These are phyloP conservation scores for Chaetogeoica ovagalla DNA, from an alignment of 2,888 invertebrate genomes.

Conservation along the genomic window DNA sequence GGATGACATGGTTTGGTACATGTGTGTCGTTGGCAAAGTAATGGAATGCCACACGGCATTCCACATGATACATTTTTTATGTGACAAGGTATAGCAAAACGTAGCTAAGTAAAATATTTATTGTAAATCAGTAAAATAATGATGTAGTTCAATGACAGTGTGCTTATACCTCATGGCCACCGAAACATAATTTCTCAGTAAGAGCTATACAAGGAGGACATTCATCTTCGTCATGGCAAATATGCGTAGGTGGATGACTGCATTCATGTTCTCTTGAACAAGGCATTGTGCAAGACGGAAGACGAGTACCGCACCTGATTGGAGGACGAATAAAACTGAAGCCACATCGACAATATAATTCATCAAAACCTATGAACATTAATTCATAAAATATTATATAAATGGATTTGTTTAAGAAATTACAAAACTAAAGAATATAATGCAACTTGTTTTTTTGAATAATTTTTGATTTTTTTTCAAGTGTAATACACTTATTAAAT, in stretches of 20 bases:
- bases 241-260: constrained; percentile 79
- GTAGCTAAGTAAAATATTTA: constrained; percentile 63
- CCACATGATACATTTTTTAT: constrained; percentile 89
- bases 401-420: too few species aligned
- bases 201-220: constrained; percentile 88
- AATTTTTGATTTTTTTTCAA: too few species aligned
- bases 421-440: too few species aligned
- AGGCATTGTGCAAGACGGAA: constrained; percentile 76
- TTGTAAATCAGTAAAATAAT: neutral
- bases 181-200: constrained; percentile 82
- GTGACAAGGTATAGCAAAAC: constrained; percentile 87
- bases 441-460: too few species aligned
- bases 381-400: constrained; percentile 58
- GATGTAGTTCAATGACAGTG: neutral
- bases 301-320: constrained; percentile 86
- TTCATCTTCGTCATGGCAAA: constrained; percentile 73
- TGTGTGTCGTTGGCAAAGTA: constrained; percentile 82
- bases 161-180: constrained; percentile 69
- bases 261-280: constrained; percentile 80
- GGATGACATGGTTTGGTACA: constrained; percentile 81
- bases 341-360: constrained; percentile 90
- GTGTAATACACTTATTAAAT: too few species aligned
- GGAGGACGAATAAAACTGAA: constrained; percentile 84
- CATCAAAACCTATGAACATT: constrained; percentile 70
- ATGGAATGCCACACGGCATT: constrained; percentile 76